Evolutionary conservation across 2,113 vertebrate species (phyloP).

Genomic region (Dissostichus mawsoni): DNA sequence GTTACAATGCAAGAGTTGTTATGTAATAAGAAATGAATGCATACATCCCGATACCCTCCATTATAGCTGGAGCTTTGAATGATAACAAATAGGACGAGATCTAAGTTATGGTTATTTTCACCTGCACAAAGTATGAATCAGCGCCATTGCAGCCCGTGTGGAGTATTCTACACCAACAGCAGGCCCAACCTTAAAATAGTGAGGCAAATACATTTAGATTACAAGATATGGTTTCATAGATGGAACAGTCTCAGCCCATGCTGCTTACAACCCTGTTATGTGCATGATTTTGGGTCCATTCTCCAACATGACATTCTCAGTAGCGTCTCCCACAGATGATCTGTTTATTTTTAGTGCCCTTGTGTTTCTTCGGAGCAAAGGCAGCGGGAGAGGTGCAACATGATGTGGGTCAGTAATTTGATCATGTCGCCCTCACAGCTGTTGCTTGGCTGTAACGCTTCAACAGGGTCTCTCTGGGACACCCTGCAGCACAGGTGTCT

Average conservation of each 20-base stretch:
- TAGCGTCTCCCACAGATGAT: background rate
- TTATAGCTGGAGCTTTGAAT: background rate
- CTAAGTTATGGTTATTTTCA: constrained; percentile 43
- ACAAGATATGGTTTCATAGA: constrained; percentile 61
- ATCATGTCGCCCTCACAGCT: constrained; percentile 81
- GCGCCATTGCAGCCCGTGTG: constrained; percentile 43
- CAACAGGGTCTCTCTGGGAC: constrained; percentile 45
- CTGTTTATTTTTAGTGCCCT: constrained; percentile 55
- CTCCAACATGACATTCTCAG: constrained; percentile 3
- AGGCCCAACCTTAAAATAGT: constrained; percentile 72
- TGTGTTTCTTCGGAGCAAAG: constrained; percentile 28
- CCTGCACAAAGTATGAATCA: constrained; percentile 67
- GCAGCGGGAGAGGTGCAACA: constrained; percentile 52
- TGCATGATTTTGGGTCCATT: constrained; percentile 13
- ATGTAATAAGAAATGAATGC: constrained; percentile 14
- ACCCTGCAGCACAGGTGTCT: constrained; percentile 69
- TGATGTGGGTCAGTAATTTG: constrained; percentile 77
- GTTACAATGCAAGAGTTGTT: constrained; percentile 65
- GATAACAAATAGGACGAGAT: background rate
- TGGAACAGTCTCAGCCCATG: constrained; percentile 1
- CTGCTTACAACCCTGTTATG: constrained; percentile 2
- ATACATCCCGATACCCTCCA: background rate
- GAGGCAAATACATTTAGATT: constrained; percentile 74
- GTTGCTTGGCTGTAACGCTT: constrained; percentile 67
- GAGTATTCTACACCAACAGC: constrained; percentile 14